These are phyloP conservation scores for Eristalis pertinax DNA, from an alignment of 2,888 invertebrate species.

Conservation along the genomic window DNA sequence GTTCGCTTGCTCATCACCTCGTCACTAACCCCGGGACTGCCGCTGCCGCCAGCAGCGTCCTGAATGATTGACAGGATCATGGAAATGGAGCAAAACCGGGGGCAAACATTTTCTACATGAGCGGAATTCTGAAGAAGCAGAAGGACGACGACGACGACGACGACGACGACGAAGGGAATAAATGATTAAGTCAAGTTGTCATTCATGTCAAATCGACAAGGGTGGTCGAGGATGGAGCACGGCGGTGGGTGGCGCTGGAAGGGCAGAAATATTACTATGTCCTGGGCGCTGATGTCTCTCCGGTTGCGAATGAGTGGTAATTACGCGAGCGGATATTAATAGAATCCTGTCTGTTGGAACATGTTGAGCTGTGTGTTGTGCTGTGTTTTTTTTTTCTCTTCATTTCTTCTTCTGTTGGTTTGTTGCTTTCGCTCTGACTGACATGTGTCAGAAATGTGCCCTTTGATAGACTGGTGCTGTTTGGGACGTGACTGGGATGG, in stretches of 20 bases:
- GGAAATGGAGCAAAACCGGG: slow-evolving; percentile 50
- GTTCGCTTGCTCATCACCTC: not conserved
- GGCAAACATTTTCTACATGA: slow-evolving; percentile 68
- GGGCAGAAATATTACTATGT: slow-evolving; percentile 56
- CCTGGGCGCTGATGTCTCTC: slow-evolving; percentile 52
- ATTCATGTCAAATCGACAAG: slow-evolving; percentile 69
- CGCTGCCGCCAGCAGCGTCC: not conserved
- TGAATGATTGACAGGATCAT: slow-evolving; percentile 68
- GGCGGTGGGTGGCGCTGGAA: not conserved
- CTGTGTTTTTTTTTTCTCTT: slow-evolving; percentile 10
- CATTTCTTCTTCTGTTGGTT: slow-evolving; percentile 10
- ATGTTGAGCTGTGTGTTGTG: slow-evolving; percentile 13
- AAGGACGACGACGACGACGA: slow-evolving; percentile 29
- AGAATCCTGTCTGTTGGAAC: slow-evolving; percentile 65
- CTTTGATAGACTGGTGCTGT: slow-evolving; percentile 48
- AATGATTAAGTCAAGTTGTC: slow-evolving; percentile 72
- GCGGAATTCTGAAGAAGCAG: slow-evolving; percentile 59
- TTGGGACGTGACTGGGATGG: slow-evolving; percentile 58
- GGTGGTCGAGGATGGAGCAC: not conserved
- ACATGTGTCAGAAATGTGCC: slow-evolving; percentile 64
- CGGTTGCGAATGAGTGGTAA: slow-evolving; percentile 72
- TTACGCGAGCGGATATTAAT: slow-evolving; percentile 72
- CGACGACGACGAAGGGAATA: slow-evolving; percentile 62
- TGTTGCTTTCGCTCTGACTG: slow-evolving; percentile 45
- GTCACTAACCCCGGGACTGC: not conserved